phyloP scores from a whole-genome alignment of 2,888 invertebrate species.

The Heliconius hortense region DNA sequence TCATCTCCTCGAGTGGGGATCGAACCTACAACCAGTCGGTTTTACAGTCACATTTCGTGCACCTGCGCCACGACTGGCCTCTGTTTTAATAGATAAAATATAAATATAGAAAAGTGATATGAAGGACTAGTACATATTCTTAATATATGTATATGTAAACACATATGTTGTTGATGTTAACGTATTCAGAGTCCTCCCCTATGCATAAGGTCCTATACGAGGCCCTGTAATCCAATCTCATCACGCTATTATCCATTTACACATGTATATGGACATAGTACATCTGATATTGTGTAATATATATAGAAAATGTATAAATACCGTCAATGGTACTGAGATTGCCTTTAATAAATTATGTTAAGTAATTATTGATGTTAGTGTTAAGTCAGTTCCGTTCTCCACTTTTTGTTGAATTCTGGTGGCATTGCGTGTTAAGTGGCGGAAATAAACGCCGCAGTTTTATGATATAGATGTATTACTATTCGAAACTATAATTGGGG shows the following conservation, averaged over 20 bases:
- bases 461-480: neutral
- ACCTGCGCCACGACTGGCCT: too few species aligned
- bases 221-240: conserved; percentile 57
- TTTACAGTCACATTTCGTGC: too few species aligned
- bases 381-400: too few species aligned
- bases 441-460: neutral
- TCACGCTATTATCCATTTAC: conserved; percentile 53
- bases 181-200: conserved; percentile 29
- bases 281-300: neutral
- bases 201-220: conserved; percentile 41
- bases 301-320: neutral
- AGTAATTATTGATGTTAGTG: too few species aligned
- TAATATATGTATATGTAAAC: neutral
- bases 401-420: too few species aligned
- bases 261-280: conserved; percentile 48
- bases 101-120: neutral
- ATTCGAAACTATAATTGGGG: neutral
- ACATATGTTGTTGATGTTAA: conserved; percentile 12
- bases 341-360: neutral
- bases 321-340: neutral
- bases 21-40: too few species aligned
- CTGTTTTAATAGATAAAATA: neutral
- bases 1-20: too few species aligned
- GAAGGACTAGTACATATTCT: neutral
- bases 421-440: too few species aligned